Evolutionary conservation across 1,140 invertebrate species (phyloP).

Genomic region (Caerostris extrusa): DNA sequence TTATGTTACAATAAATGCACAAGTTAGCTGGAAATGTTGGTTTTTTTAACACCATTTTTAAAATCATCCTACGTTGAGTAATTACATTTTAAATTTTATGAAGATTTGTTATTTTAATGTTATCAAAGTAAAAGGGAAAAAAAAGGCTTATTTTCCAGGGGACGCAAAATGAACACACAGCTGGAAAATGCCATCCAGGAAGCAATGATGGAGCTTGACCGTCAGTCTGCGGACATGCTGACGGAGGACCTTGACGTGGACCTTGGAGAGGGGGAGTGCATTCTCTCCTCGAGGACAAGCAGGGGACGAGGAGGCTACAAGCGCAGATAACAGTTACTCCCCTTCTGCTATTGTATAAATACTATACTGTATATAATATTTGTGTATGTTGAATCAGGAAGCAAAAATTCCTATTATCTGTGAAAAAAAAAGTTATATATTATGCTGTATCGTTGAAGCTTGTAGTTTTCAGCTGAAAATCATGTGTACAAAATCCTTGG

Average conservation of each 20-base stretch:
- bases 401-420: constrained; percentile 40
- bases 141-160: constrained; percentile 84
- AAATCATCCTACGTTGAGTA: not conserved
- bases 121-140: not conserved
- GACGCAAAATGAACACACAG: constrained; percentile 93
- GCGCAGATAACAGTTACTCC: constrained; percentile 69
- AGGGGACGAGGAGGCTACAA: constrained; percentile 43
- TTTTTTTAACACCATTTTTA: not conserved
- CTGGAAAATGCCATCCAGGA: constrained; percentile 94
- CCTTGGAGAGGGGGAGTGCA: constrained; percentile 1
- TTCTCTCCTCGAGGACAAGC: constrained; percentile 32
- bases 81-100: not conserved
- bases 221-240: constrained; percentile 81
- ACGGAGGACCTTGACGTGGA: constrained; percentile 51
- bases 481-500: constrained; percentile 75
- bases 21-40: too few species aligned
- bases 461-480: constrained; percentile 73
- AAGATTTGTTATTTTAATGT: not conserved
- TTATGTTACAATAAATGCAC: too few species aligned
- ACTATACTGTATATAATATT: constrained; percentile 38
- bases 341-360: constrained; percentile 23
- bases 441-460: constrained; percentile 72
- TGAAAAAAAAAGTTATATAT: constrained; percentile 61
- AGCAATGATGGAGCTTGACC: constrained; percentile 91
- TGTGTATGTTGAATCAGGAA: constrained; percentile 14